These are phyloP conservation scores for Lypha dubia DNA, from an alignment of 2,888 invertebrate species.

Conservation along the genomic window DNA sequence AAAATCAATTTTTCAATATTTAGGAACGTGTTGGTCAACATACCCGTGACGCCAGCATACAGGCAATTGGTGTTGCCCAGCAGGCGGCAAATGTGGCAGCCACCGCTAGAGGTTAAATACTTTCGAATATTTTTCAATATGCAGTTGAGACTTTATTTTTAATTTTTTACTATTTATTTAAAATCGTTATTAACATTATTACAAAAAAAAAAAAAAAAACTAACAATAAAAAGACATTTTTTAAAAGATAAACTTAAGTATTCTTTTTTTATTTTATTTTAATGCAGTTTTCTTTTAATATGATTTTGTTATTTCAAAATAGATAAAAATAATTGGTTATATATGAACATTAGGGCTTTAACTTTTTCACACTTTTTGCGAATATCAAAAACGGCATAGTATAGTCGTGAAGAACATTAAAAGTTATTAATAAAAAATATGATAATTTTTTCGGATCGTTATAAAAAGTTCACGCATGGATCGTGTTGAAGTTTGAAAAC, in stretches of 20 bases:
- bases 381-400: no score
- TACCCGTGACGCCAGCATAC: slow-evolving; percentile 75
- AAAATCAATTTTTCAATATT: background rate
- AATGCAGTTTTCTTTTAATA: no score
- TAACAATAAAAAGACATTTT: background rate
- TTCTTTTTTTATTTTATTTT: no score
- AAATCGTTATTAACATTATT: background rate
- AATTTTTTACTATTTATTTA: background rate
- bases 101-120: slow-evolving; percentile 71
- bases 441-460: no score
- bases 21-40: slow-evolving; percentile 75
- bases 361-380: no score
- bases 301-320: no score
- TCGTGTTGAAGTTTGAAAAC: no score
- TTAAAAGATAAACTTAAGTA: background rate
- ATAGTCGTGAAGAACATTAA: no score
- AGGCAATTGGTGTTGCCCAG: slow-evolving; percentile 74
- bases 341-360: no score
- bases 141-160: background rate
- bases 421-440: no score
- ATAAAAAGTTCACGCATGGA: no score
- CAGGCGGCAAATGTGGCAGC: slow-evolving; percentile 76
- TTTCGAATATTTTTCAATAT: background rate
- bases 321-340: no score
- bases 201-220: background rate